phyloP scores from a whole-genome alignment of 2,797 vertebrate genomes.

The Bovichtus diacanthus region DNA sequence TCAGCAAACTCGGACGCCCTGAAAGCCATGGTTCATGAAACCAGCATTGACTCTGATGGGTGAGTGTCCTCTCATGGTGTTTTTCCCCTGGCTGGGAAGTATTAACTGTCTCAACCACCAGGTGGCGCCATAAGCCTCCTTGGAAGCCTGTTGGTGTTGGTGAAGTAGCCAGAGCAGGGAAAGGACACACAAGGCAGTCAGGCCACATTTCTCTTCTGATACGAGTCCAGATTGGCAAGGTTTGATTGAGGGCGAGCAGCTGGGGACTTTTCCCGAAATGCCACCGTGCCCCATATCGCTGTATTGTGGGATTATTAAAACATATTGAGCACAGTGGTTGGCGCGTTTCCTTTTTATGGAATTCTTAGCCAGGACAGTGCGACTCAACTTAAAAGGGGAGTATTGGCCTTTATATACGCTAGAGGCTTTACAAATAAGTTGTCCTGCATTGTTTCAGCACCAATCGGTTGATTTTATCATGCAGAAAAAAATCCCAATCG shows the following conservation, averaged over 20 bases:
- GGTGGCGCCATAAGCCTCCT: slow-evolving; percentile 66
- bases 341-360: background rate
- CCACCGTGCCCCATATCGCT: slow-evolving; percentile 32
- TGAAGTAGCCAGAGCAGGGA: slow-evolving; percentile 20
- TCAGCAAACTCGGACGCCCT: slow-evolving; percentile 95
- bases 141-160: background rate
- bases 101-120: slow-evolving; percentile 51
- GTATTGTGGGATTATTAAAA: slow-evolving; percentile 37
- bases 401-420: too few relatives aligned
- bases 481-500: background rate
- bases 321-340: slow-evolving; percentile 22
- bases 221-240: slow-evolving; percentile 52
- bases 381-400: background rate
- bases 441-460: background rate
- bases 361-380: background rate
- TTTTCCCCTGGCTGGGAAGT: background rate
- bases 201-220: slow-evolving; percentile 66
- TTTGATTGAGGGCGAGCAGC: slow-evolving; percentile 63
- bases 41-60: slow-evolving; percentile 92
- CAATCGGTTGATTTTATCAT: background rate
- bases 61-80: slow-evolving; percentile 74
- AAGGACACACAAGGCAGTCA: slow-evolving; percentile 45
- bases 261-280: slow-evolving; percentile 45
- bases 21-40: slow-evolving; percentile 93
- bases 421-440: background rate